A percentile compares a stretch with the other conserved stretches of the same genome.
phyloP scores from a whole-genome alignment of 2,888 invertebrate genomes.

The Lasioglossum leucozonium region DNA sequence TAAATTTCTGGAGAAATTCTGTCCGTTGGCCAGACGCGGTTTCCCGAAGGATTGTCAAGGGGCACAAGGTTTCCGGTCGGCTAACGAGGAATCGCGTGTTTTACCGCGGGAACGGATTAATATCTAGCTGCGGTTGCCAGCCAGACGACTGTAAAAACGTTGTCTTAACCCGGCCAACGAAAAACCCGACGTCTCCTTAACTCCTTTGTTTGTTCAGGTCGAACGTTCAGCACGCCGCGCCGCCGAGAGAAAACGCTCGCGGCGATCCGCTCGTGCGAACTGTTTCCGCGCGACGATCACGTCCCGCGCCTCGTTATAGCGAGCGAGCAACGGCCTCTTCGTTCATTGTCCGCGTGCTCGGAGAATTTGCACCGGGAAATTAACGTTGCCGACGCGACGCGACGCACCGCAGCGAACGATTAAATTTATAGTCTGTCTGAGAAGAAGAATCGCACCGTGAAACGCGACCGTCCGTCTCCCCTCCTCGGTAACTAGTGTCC shows the following conservation, averaged over 20 bases:
- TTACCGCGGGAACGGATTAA: neutral
- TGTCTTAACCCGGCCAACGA: neutral
- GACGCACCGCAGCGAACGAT: neutral
- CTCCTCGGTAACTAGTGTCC: neutral
- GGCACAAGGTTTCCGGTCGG: neutral
- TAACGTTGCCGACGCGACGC: constrained; percentile 13
- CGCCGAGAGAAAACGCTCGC: neutral
- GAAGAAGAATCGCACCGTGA: constrained; percentile 3
- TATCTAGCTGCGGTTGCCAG: neutral
- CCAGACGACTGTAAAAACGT: neutral
- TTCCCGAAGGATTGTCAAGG: neutral
- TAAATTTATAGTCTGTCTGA: constrained; percentile 17
- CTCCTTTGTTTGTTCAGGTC: constrained; percentile 1
- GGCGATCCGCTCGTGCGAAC: constrained; percentile 14
- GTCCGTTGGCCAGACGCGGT: neutral
- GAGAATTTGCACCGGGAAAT: constrained; percentile 20
- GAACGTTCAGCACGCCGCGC: neutral
- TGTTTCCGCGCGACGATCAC: constrained; percentile 21
- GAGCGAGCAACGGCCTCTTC: neutral
- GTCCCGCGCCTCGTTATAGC: constrained; percentile 47
- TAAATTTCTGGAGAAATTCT: neutral
- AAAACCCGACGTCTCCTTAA: neutral
- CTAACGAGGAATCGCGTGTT: neutral
- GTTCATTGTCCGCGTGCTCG: neutral
- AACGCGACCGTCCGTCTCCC: neutral